phyloP scores from a whole-genome alignment of 2,888 invertebrate genomes.

The Caenorhabditis afra region DNA sequence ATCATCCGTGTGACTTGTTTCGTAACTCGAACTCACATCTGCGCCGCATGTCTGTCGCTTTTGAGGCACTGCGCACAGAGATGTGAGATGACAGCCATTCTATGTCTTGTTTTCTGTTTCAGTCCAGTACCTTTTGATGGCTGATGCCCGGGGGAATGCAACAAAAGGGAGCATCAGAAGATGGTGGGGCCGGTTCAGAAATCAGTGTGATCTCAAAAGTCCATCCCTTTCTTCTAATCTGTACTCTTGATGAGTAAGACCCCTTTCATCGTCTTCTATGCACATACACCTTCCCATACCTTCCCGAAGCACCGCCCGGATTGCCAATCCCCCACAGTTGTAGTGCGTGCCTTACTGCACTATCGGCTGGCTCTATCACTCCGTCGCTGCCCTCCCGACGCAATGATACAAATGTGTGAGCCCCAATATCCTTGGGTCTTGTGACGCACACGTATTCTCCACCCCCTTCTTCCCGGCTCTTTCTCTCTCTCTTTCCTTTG shows the following conservation, averaged over 20 bases:
- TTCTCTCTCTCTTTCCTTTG: constrained; percentile 12
- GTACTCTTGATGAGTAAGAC: background rate
- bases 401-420: constrained; percentile 41
- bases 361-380: constrained; percentile 12
- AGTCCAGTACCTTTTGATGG: too few relatives aligned
- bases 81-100: too few relatives aligned
- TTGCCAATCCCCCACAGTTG: background rate
- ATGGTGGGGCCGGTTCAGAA: too few relatives aligned
- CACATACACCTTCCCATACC: background rate
- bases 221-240: background rate
- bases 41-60: background rate
- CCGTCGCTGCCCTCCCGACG: background rate
- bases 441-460: constrained; percentile 54
- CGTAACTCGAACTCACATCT: background rate
- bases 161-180: too few relatives aligned
- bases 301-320: background rate
- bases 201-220: background rate
- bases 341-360: constrained; percentile 16
- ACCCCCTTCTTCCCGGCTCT: constrained; percentile 15
- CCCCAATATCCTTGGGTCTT: constrained; percentile 26
- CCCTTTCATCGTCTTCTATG: background rate
- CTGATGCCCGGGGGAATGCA: too few relatives aligned
- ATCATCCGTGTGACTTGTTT: constrained; percentile 9
- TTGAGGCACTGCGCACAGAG: too few relatives aligned
- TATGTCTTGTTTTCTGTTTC: too few relatives aligned